Conservation (phyloP, 2,797 vertebrate genomes). For the Kryptopterus vitreolus region DNA sequence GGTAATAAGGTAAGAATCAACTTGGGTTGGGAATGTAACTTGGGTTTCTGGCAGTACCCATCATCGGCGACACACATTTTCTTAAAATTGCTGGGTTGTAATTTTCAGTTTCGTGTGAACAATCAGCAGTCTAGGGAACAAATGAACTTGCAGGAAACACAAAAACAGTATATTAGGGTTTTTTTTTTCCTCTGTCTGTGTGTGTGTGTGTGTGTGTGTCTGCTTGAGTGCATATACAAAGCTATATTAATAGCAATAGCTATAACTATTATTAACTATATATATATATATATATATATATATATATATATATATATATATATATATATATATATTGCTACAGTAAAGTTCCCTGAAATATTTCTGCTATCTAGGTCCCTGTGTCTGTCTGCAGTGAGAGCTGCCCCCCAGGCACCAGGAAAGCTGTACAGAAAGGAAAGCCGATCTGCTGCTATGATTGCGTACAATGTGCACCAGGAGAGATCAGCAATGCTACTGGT, state of each 20-base stretch:
- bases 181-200: neutral
- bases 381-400: slow-evolving; percentile 56
- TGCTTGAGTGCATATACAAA: too few relatives aligned
- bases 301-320: too few relatives aligned
- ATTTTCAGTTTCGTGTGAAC: neutral
- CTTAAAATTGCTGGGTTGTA: too few relatives aligned
- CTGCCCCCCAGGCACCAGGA: slow-evolving; percentile 58
- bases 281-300: too few relatives aligned
- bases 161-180: neutral
- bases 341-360: neutral
- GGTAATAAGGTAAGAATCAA: slow-evolving; percentile 43
- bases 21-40: too few relatives aligned
- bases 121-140: neutral
- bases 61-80: neutral
- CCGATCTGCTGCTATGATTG: slow-evolving; percentile 64
- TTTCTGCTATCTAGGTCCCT: slow-evolving; percentile 52
- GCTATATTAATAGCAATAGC: too few relatives aligned
- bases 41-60: too few relatives aligned
- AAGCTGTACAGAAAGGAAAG: slow-evolving; percentile 57
- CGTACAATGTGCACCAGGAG: slow-evolving; percentile 58
- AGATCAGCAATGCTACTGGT: slow-evolving; percentile 62
- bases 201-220: neutral
- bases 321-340: too few relatives aligned
- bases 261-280: neutral
- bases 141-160: neutral